These are phyloP conservation scores for Pristionchus exspectatus DNA, from an alignment of 2,888 invertebrate species.

Conservation along the genomic window DNA sequence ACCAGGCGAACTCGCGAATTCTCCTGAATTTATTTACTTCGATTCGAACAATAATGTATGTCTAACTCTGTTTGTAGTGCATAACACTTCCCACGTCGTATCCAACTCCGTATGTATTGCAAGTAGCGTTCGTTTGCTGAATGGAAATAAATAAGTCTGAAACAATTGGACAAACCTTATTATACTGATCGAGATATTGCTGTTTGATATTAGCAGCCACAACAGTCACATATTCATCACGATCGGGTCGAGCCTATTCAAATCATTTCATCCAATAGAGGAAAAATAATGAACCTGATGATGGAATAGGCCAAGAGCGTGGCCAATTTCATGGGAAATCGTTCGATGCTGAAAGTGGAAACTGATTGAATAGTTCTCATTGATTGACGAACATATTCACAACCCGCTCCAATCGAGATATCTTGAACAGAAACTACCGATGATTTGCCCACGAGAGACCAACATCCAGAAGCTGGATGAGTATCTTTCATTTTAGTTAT, in stretches of 20 bases:
- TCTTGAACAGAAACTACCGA: background rate
- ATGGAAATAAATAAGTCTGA: background rate
- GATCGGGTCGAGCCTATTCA: conserved; percentile 48
- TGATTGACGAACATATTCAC: conserved; percentile 7
- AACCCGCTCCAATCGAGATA: conserved; percentile 40
- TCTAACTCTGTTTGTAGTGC: conserved; percentile 61
- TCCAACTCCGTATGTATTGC: conserved; percentile 36
- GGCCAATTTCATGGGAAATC: conserved; percentile 42
- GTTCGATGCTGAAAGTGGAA: conserved; percentile 2
- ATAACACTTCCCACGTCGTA: conserved; percentile 69
- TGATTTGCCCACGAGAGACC: conserved; percentile 42
- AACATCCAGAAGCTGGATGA: conserved; percentile 1
- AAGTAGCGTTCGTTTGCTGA: conserved; percentile 28
- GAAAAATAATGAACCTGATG: conserved; percentile 3
- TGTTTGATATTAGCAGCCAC: conserved; percentile 22
- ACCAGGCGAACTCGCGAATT: conserved; percentile 59
- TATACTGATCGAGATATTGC: conserved; percentile 7
- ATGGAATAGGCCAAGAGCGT: conserved; percentile 38
- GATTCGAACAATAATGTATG: background rate
- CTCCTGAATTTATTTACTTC: conserved; percentile 57
- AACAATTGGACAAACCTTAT: background rate
- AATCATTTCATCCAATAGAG: background rate
- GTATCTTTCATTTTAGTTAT: background rate
- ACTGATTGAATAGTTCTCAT: background rate
- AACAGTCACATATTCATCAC: conserved; percentile 35